Base-by-base conservation (phyloP, 1,140 invertebrate genomes). In the Lysiphlebus fabarum region DNA sequence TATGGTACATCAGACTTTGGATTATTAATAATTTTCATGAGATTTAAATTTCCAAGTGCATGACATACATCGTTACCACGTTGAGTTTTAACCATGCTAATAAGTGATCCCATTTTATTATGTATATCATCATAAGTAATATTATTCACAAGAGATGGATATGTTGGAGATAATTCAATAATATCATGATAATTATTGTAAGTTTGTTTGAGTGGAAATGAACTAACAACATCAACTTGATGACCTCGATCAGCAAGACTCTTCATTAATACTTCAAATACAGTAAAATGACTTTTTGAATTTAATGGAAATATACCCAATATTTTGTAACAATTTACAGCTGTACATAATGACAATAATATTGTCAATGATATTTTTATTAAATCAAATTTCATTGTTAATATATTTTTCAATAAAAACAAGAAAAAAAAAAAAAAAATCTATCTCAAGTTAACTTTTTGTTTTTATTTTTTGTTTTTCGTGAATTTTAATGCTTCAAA, bases 281-380 rank as follows among this genome's bases (percentile, higher is more conserved):
- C 64, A 56, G 69, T 64, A 38, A 63, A 70, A 57, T 80, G 76
- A 65, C 78, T 79, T 56, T 65, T 73, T 1, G 65, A 65, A 45
- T 68, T 40, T 40, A 11, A 40, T 7, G 49, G 49, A 51, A 51
- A 51, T 2, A 51, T 12, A 12, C 49, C 49, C 49, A 51, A 38
- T 12, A 51, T 51, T 38, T 33, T 37, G 36, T 51, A 33, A 26
- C 17, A 26, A 26, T 26, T 26, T 26, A 26, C 17, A 26, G 17
- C 17, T 26, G 17, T 26, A 26, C 17, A 26, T 26, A 26, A 26
- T 26, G 17, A 26, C 17, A 26, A 4, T 26, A 26, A 26, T 26
- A 26, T 26, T 26, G 17, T 26, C 17, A 26, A 26, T 26, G 17
- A 26, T 26, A 26, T 26, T 26, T 26, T 26, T 26, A 26, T 2